Conservation (phyloP, 2,888 invertebrate species). For the Cheilosia variabilis region DNA sequence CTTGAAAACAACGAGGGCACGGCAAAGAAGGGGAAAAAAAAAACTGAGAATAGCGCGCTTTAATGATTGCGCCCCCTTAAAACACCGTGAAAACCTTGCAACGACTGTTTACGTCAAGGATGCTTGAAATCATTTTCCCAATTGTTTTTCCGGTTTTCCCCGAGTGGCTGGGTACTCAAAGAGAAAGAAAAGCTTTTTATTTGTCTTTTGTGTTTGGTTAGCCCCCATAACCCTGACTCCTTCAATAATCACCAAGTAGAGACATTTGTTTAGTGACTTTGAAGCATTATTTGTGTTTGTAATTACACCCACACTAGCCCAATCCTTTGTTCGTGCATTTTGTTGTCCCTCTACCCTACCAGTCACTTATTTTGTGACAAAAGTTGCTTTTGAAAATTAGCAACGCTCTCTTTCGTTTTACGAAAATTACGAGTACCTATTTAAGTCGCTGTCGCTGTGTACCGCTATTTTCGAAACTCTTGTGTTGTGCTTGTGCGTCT, state of each 20-base stretch:
- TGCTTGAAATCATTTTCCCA: slow-evolving; percentile 75
- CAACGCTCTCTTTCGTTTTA: slow-evolving; percentile 23
- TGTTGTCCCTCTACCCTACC: background rate
- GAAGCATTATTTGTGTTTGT: slow-evolving; percentile 70
- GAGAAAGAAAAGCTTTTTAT: slow-evolving; percentile 71
- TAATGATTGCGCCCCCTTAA: slow-evolving; percentile 68
- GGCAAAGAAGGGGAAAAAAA: slow-evolving; percentile 30
- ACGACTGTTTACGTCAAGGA: slow-evolving; percentile 74
- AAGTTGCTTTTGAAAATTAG: slow-evolving; percentile 37
- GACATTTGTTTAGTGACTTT: slow-evolving; percentile 74
- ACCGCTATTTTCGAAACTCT: slow-evolving; percentile 6
- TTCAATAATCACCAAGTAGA: slow-evolving; percentile 58
- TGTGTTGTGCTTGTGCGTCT: slow-evolving; percentile 21
- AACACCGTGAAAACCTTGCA: slow-evolving; percentile 69
- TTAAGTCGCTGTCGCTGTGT: slow-evolving; percentile 18
- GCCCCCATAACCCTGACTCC: slow-evolving; percentile 12
- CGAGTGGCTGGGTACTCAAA: slow-evolving; percentile 69
- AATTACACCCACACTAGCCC: slow-evolving; percentile 65
- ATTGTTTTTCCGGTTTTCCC: slow-evolving; percentile 75
- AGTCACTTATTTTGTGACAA: slow-evolving; percentile 19
- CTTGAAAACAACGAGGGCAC: slow-evolving; percentile 25
- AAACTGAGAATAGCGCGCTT: slow-evolving; percentile 51
- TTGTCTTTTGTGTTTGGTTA: slow-evolving; percentile 71
- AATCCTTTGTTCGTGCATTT: slow-evolving; percentile 1
- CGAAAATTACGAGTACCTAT: slow-evolving; percentile 33